A percentile compares a stretch with the other conserved stretches of the same genome.
Conservation (phyloP, 2,797 vertebrate genomes). For the Galaxias olidus region DNA sequence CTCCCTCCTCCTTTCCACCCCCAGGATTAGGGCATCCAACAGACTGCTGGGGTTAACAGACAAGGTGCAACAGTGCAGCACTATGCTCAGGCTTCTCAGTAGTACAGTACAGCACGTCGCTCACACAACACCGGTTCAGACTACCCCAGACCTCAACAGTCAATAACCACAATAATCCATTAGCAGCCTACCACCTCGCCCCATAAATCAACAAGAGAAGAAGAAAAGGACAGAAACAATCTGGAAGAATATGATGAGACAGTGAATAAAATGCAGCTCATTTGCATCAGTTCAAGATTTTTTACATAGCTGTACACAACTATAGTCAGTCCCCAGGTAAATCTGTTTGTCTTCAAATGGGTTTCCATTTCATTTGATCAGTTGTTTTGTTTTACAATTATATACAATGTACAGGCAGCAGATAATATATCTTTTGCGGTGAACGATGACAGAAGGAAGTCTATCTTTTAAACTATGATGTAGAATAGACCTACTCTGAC, state of each 20-base stretch:
- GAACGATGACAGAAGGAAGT: constrained; percentile 72
- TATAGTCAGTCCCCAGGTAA: constrained; percentile 74
- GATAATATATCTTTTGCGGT: constrained; percentile 78
- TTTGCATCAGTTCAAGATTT: constrained; percentile 66
- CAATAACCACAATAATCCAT: constrained; percentile 28
- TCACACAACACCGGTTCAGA: constrained; percentile 39
- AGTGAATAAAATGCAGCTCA: constrained; percentile 61
- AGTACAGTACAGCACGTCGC: constrained; percentile 58
- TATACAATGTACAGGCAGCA: constrained; percentile 88
- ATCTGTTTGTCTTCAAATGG: constrained; percentile 71
- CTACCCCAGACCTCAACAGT: constrained; percentile 30
- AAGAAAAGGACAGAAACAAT: constrained; percentile 44
- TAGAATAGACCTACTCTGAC: constrained; percentile 69
- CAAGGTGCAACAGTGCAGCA: constrained; percentile 55
- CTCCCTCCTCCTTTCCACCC: constrained; percentile 9
- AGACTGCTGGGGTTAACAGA: constrained; percentile 30
- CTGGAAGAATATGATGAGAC: constrained; percentile 45
- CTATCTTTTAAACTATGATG: constrained; percentile 62
- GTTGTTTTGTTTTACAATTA: constrained; percentile 80
- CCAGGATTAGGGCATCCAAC: too few relatives aligned
- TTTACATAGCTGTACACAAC: constrained; percentile 77
- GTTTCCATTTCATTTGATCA: constrained; percentile 79
- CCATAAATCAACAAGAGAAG: constrained; percentile 40
- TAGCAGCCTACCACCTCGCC: constrained; percentile 35
- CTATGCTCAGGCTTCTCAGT: constrained; percentile 64